Conservation (phyloP, 2,888 invertebrate species). For the Lycia hirtaria region DNA sequence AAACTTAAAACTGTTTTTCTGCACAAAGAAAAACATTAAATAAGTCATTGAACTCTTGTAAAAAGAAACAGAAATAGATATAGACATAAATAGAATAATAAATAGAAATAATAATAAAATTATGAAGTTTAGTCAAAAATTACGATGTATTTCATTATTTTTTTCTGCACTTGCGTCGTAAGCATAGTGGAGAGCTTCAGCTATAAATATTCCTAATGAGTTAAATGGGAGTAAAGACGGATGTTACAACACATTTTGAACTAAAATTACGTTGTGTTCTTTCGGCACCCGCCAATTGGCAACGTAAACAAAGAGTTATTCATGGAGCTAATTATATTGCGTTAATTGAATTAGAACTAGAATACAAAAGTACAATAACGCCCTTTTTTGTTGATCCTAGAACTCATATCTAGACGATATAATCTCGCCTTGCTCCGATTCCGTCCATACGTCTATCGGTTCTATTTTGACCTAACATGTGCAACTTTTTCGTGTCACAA, state of each 20-base stretch:
- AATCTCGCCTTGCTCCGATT: too few relatives aligned
- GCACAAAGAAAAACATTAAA: too few relatives aligned
- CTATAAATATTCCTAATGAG: constrained; percentile 22
- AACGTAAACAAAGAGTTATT: constrained; percentile 44
- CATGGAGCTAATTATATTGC: constrained; percentile 37
- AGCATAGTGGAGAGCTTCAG: neutral
- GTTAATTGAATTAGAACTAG: constrained; percentile 37
- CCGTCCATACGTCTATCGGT: too few relatives aligned
- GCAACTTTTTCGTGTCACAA: too few relatives aligned
- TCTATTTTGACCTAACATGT: too few relatives aligned
- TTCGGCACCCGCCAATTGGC: constrained; percentile 44
- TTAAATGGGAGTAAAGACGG: constrained; percentile 32
- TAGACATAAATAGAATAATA: too few relatives aligned
- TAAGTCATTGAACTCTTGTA: neutral
- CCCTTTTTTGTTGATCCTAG: too few relatives aligned
- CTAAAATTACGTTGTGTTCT: constrained; percentile 39
- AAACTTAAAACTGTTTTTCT: too few relatives aligned
- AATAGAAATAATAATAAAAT: too few relatives aligned
- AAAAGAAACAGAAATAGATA: neutral
- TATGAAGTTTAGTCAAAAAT: constrained; percentile 5
- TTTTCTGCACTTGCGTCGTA: constrained; percentile 2
- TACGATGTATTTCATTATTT: neutral
- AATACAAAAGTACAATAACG: constrained; percentile 14
- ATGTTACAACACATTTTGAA: constrained; percentile 41
- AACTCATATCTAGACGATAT: too few relatives aligned